A percentile compares a stretch with the other conserved stretches of the same genome.
phyloP scores from a whole-genome alignment of 2,888 invertebrate species.

The Caenorhabditis imperialis region DNA sequence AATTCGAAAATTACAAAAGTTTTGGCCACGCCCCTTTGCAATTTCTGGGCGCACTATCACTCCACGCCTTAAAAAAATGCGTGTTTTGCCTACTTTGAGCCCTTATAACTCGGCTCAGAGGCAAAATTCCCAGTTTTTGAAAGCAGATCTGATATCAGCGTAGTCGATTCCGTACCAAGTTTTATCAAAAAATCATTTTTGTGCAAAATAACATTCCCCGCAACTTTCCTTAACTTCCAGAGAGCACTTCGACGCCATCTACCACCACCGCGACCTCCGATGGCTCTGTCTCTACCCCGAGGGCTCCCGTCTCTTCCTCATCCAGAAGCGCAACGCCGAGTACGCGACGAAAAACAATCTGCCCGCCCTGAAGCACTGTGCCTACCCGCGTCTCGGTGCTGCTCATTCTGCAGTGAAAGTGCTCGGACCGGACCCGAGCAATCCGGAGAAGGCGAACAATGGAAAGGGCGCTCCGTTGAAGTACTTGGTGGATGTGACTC shows the following conservation, averaged over 20 bases:
- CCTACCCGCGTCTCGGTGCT: constrained; percentile 90
- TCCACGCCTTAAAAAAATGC: no score
- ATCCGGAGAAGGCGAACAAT: constrained; percentile 39
- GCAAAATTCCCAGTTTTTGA: no score
- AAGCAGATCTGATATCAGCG: no score
- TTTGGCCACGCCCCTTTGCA: no score
- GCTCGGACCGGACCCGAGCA: constrained; percentile 45
- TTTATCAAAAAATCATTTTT: no score
- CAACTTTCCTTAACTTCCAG: constrained; percentile 13
- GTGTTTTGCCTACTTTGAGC: no score
- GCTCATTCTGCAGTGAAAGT: constrained; percentile 88
- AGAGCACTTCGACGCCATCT: constrained; percentile 35
- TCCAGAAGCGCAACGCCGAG: constrained; percentile 53
- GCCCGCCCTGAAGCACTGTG: constrained; percentile 88
- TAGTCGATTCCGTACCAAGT: no score
- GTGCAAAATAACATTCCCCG: no score
- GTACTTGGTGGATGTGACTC: constrained; percentile 69
- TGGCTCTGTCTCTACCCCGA: constrained; percentile 53
- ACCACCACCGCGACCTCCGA: constrained; percentile 32
- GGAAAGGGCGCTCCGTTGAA: constrained; percentile 59
- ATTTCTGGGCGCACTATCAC: no score
- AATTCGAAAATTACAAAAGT: no score
- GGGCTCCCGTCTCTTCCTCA: constrained; percentile 67
- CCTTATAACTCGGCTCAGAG: no score
- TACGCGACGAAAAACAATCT: constrained; percentile 87